These are phyloP conservation scores for Amphiprion clarkii DNA, from an alignment of 2,797 vertebrate species.

Conservation along the genomic window DNA sequence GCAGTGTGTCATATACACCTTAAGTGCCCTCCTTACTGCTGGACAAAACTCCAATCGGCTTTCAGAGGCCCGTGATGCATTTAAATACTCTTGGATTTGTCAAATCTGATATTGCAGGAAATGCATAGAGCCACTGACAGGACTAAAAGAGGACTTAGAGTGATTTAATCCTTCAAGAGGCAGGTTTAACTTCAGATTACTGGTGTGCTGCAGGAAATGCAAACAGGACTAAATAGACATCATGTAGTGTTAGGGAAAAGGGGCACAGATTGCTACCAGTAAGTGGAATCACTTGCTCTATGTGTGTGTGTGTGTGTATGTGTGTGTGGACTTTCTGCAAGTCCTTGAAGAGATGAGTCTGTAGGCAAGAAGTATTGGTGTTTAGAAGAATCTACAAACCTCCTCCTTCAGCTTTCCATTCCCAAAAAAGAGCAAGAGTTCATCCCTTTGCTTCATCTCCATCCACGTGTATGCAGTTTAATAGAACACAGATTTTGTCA, in stretches of 20 bases:
- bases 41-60: conserved; percentile 52
- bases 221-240: conserved; percentile 38
- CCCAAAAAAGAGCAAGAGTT: conserved; percentile 14
- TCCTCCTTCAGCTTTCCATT: background rate
- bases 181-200: conserved; percentile 59
- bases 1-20: conserved; percentile 2
- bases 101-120: conserved; percentile 55
- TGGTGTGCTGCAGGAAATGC: conserved; percentile 31
- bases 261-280: background rate
- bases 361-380: too few species aligned
- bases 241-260: background rate
- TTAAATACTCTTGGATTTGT: conserved; percentile 51
- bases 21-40: conserved; percentile 47
- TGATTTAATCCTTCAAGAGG: conserved; percentile 45
- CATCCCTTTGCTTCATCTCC: conserved; percentile 22
- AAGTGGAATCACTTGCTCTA: background rate
- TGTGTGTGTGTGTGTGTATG: background rate
- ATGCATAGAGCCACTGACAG: conserved; percentile 49
- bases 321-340: background rate
- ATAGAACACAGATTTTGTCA: conserved; percentile 47
- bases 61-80: conserved; percentile 40
- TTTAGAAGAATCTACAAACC: too few species aligned
- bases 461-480: conserved; percentile 33
- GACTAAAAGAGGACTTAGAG: conserved; percentile 34
- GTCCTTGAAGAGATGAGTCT: background rate